Evolutionary conservation across 1,140 invertebrate species (phyloP), one percentile per base, ranked within the genome.

Genomic region (Diploscapter pachys): DNA sequence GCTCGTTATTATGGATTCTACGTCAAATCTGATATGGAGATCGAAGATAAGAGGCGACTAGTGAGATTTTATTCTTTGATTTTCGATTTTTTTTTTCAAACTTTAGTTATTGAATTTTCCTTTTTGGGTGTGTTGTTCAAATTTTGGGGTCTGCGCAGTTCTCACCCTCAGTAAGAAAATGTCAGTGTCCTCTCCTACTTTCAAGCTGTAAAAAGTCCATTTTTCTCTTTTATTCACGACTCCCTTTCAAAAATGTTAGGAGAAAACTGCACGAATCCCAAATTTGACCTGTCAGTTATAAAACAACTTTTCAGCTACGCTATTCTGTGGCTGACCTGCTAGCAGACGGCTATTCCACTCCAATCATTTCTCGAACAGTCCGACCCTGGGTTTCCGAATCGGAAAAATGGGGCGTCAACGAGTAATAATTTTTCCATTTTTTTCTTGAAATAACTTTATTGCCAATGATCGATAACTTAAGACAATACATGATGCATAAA

Each of bases 11-110:
- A 80, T 75, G 78, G 80, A 71, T 83, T 82, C 76, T 87, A 86
- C 62, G 81, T 91, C 90, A 87, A 76, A 87, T 95, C 66, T 85
- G 89, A 3, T 3, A 5, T 61, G 5, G 65, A 70, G 52, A 64
- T 74, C 59, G 69, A 49, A 3, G 13, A 80, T 57, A 74, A 82
- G 48, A 80, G 70, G 53, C 49, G 59, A 61, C n/a, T 65, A 13
- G 82, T 81, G 78, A 61, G 82, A 13, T 5, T 48, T 62, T 11
- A 78, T 48, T 6, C 31, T 48, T 11, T 70, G 63, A 71, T 72
- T 6, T 11, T 31, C 13, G 31, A 13, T 72, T n/a, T 31, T 56
- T 55, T 55, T 31, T 31, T 31, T 31, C 31, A 31, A 31, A 31
- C 31, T 31, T 31, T 1, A 31, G 31, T 31, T 31, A 31, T 31